Evolutionary conservation across 2,113 vertebrate genomes (phyloP).

Genomic region (Aspiorhynchus laticeps): DNA sequence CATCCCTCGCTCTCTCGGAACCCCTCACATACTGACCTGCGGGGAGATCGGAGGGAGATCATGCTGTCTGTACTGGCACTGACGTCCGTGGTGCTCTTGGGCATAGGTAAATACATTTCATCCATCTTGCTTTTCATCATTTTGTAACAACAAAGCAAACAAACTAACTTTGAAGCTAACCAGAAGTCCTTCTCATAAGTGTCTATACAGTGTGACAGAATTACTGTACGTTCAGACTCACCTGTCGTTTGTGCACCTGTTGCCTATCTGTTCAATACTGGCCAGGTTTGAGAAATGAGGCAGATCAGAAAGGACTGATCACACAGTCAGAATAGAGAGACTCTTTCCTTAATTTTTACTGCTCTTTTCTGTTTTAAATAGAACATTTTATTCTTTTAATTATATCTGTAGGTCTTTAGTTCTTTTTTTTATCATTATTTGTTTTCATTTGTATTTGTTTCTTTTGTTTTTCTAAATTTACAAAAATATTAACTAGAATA

Average conservation of each 20-base stretch:
- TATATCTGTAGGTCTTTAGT: background rate
- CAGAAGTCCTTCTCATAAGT: background rate
- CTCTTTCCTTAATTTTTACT: background rate
- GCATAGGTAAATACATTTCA: slow-evolving; percentile 71
- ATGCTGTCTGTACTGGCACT: slow-evolving; percentile 76
- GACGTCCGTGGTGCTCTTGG: slow-evolving; percentile 70
- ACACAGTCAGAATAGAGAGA: background rate
- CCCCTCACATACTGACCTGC: slow-evolving; percentile 39
- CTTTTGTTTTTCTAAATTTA: too few relatives aligned
- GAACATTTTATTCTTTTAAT: background rate
- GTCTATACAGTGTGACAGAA: background rate
- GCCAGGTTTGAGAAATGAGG: background rate
- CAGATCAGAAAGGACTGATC: background rate
- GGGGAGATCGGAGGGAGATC: slow-evolving; percentile 58
- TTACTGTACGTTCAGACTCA: background rate
- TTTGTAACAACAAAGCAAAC: background rate
- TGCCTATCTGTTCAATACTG: background rate
- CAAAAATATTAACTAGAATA: too few relatives aligned
- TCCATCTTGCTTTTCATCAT: background rate
- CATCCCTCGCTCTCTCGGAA: slow-evolving; percentile 41
- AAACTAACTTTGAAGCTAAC: background rate
- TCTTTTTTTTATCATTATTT: background rate
- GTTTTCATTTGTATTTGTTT: too few relatives aligned
- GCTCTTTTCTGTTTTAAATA: background rate
- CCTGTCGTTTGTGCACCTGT: slow-evolving; percentile 20